These are phyloP conservation scores for Pelochelys cantorii DNA, from an alignment of 2,797 vertebrate genomes.

Conservation along the genomic window DNA sequence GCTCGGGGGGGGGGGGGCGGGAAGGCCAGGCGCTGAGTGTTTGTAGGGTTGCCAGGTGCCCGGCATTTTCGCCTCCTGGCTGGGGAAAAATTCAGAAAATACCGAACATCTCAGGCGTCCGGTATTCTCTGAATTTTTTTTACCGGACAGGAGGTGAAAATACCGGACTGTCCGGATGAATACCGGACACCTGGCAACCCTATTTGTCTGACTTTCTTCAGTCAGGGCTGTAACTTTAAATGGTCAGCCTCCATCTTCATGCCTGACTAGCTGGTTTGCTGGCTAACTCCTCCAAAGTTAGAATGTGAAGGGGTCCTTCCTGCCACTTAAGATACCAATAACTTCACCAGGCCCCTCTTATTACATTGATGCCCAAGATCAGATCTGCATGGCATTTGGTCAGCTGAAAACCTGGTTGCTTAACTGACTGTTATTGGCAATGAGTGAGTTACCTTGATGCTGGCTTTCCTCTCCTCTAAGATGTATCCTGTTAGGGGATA, in stretches of 20 bases:
- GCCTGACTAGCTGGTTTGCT: rapidly evolving
- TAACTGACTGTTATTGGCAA: neutral
- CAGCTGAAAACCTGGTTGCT: neutral
- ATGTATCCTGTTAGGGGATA: neutral
- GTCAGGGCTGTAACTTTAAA: neutral
- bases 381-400: neutral
- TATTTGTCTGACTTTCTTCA: neutral
- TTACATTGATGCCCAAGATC: neutral
- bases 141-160: no score
- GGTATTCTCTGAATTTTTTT: no score
- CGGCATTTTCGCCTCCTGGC: no score
- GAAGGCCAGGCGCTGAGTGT: no score
- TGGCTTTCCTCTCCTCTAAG: neutral
- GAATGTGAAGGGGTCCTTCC: neutral
- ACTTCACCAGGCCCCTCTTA: neutral
- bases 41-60: no score
- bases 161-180: no score
- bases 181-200: no score
- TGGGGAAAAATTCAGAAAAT: no score
- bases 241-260: neutral
- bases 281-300: neutral
- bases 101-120: no score
- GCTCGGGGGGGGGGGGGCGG: no score
- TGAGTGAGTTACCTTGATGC: neutral
- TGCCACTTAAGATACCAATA: neutral